phyloP scores from a whole-genome alignment of 2,797 vertebrate genomes.

The Lagorchestes hirsutus region DNA sequence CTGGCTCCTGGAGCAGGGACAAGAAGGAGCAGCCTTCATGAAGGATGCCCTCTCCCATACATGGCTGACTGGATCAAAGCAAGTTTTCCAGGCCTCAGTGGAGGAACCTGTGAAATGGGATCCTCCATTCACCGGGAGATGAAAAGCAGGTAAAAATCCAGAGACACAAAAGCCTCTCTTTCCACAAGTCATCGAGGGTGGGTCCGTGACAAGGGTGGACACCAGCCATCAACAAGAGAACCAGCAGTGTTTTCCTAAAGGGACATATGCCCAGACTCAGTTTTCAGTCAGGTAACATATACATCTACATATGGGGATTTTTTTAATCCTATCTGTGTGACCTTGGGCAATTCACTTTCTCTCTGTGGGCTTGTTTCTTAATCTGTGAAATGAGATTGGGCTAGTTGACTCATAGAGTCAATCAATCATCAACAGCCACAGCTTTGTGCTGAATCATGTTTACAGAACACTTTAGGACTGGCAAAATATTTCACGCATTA shows the following conservation, averaged over 20 bases:
- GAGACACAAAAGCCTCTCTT: not conserved
- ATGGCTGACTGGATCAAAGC: not conserved
- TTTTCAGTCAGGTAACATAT: not conserved
- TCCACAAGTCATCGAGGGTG: not conserved
- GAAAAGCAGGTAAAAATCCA: not conserved
- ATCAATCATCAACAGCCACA: not conserved
- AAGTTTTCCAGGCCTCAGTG: not conserved
- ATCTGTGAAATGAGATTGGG: not conserved
- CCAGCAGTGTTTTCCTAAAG: too few species aligned
- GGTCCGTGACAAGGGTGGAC: not conserved
- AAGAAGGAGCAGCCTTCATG: not conserved
- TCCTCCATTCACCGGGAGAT: not conserved
- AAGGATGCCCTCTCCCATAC: not conserved
- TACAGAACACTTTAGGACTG: not conserved
- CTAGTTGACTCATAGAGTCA: not conserved
- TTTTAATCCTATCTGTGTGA: not conserved
- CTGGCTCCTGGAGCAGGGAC: not conserved
- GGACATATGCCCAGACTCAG: not conserved
- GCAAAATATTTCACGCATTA: not conserved
- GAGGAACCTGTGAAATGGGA: not conserved
- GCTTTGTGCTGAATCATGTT: not conserved
- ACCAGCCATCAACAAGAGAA: not conserved
- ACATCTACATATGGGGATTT: not conserved
- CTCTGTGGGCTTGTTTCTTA: not conserved
- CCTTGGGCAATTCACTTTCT: too few species aligned